Evolutionary conservation across 2,888 invertebrate genomes (phyloP).

Genomic region (Erebia palarica): DNA sequence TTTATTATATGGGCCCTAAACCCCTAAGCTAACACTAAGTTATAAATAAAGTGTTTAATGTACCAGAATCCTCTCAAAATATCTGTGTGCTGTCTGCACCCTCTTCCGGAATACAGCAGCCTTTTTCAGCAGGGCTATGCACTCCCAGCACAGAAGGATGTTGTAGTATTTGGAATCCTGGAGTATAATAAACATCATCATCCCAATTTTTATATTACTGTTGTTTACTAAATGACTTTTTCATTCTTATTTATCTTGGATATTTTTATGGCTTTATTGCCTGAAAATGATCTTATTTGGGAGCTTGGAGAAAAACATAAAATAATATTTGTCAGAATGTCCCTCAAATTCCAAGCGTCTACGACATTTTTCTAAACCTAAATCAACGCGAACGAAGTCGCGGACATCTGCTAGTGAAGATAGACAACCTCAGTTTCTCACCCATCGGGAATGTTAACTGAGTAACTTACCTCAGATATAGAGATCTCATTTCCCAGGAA

Average conservation of each 20-base stretch:
- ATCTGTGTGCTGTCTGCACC: constrained; percentile 19
- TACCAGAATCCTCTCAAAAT: constrained; percentile 21
- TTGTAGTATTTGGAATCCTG: constrained; percentile 27
- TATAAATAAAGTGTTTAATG: neutral
- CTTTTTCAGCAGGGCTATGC: constrained; percentile 21
- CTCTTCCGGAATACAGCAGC: constrained; percentile 16
- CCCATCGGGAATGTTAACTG: neutral
- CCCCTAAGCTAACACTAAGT: too few relatives aligned
- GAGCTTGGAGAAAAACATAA: too few relatives aligned
- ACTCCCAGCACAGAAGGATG: constrained; percentile 30
- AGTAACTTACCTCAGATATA: constrained; percentile 23
- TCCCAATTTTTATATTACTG: too few relatives aligned
- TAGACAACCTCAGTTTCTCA: neutral
- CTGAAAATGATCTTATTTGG: too few relatives aligned
- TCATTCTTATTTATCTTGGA: too few relatives aligned
- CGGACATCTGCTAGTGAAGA: neutral
- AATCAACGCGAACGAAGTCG: neutral
- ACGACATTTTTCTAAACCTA: neutral
- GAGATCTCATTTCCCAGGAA: constrained; percentile 22
- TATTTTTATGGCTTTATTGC: too few relatives aligned
- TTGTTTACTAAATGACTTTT: too few relatives aligned
- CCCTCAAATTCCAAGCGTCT: neutral
- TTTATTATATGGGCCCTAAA: too few relatives aligned
- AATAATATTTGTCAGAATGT: too few relatives aligned
- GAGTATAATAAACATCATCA: neutral